Percentiles rank a stretch among this genome's conserved stretches.
Evolutionary conservation across 1,140 invertebrate species (phyloP).

Genomic region (Drosophila biarmipes): DNA sequence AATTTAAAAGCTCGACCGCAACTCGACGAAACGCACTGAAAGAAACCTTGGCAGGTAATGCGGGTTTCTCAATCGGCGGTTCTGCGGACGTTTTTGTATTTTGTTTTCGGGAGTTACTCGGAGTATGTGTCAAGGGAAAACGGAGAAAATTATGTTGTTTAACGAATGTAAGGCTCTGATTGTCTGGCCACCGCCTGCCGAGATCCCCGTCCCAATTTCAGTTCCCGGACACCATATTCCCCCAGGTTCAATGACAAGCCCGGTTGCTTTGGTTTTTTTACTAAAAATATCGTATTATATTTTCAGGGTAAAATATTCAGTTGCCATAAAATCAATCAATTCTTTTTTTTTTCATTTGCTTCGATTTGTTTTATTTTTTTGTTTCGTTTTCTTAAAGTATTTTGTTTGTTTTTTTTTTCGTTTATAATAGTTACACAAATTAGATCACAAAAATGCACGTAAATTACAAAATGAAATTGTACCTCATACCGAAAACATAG

Average conservation of each 20-base stretch:
- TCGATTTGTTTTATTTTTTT: conserved; percentile 47
- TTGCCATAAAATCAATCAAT: conserved; percentile 71
- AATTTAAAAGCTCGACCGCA: conserved; percentile 27
- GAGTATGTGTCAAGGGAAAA: conserved; percentile 45
- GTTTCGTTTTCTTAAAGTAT: conserved; percentile 63
- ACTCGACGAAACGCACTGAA: conserved; percentile 13
- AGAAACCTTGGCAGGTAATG: conserved; percentile 23
- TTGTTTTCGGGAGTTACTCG: conserved; percentile 27
- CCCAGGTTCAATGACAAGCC: conserved; percentile 21
- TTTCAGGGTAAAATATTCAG: conserved; percentile 63
- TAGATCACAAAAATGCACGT: conserved; percentile 83
- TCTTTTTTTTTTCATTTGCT: conserved; percentile 37
- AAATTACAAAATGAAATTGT: conserved; percentile 76
- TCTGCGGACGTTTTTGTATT: conserved; percentile 33
- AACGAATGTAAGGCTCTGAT: conserved; percentile 13
- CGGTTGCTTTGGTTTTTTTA: conserved; percentile 41
- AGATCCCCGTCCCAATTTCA: background rate
- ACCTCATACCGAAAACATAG: conserved; percentile 60
- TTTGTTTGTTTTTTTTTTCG: conserved; percentile 55
- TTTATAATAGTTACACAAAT: conserved; percentile 82
- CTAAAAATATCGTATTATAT: conserved; percentile 67
- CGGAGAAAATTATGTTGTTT: conserved; percentile 32
- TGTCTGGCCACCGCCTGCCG: conserved; percentile 15
- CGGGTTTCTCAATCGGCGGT: conserved; percentile 29
- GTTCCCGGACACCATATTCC: background rate